phyloP scores from a whole-genome alignment of 35 echinoderm and acorn worm species.

The Lytechinus variegatus region DNA sequence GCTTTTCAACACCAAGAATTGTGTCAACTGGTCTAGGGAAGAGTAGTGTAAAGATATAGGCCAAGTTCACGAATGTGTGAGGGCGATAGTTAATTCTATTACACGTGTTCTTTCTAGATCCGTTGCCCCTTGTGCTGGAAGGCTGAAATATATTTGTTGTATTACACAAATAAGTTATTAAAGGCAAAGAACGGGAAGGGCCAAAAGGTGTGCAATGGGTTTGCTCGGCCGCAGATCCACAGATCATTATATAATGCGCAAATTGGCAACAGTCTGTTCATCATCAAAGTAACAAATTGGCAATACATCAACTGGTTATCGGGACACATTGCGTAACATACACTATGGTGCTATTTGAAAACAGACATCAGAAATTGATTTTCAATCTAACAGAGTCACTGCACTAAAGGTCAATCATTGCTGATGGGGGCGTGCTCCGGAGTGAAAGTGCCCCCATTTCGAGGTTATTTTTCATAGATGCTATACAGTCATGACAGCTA shows the following conservation, averaged over 20 bases:
- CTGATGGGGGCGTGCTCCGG: neutral
- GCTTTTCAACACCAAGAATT: neutral
- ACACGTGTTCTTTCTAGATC: neutral
- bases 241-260: neutral
- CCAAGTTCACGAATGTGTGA: neutral
- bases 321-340: neutral
- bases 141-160: neutral
- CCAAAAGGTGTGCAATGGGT: no score
- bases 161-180: neutral
- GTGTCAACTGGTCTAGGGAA: neutral
- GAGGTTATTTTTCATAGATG: neutral
- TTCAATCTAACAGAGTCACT: neutral
- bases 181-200: neutral
- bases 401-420: neutral
- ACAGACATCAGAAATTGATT: neutral
- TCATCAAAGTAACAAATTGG: neutral
- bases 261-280: neutral
- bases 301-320: neutral
- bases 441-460: neutral
- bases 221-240: no score
- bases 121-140: neutral
- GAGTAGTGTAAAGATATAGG: neutral
- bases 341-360: neutral
- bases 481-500: no score
- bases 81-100: neutral